Evolutionary conservation across 2,797 vertebrate species (phyloP).

Genomic region (Enteromius afrohamiltoni): DNA sequence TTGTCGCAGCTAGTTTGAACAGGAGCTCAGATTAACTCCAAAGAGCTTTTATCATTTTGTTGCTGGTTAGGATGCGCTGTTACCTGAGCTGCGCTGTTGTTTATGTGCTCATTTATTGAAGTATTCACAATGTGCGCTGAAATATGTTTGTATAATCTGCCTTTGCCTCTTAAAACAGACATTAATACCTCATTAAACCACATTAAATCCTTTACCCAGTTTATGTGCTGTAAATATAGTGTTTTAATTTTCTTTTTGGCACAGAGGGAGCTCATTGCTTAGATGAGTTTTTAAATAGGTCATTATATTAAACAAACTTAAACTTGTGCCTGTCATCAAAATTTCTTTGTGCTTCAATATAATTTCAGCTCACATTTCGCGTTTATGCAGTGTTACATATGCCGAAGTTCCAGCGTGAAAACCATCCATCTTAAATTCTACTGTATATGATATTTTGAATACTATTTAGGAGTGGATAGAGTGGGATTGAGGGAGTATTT

Average conservation of each 20-base stretch:
- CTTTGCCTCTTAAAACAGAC: constrained; percentile 22
- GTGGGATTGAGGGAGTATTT: background rate
- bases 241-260: constrained; percentile 29
- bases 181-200: constrained; percentile 28
- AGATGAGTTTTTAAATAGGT: constrained; percentile 24
- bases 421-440: too few relatives aligned
- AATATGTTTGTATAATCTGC: constrained; percentile 3
- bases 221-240: constrained; percentile 29
- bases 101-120: constrained; percentile 25
- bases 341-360: background rate
- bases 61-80: background rate
- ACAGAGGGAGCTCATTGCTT: constrained; percentile 23
- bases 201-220: constrained; percentile 27
- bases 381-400: background rate
- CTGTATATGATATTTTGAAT: too few relatives aligned
- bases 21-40: constrained; percentile 8
- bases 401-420: background rate
- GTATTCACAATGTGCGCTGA: background rate
- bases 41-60: constrained; percentile 3
- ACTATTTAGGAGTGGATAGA: too few relatives aligned
- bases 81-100: constrained; percentile 10
- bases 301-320: constrained; percentile 28
- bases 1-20: constrained; percentile 15
- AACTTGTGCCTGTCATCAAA: constrained; percentile 19
- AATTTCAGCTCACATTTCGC: background rate